These are phyloP conservation scores for Polymixis lichenea DNA, from an alignment of 2,888 invertebrate species.

Conservation along the genomic window DNA sequence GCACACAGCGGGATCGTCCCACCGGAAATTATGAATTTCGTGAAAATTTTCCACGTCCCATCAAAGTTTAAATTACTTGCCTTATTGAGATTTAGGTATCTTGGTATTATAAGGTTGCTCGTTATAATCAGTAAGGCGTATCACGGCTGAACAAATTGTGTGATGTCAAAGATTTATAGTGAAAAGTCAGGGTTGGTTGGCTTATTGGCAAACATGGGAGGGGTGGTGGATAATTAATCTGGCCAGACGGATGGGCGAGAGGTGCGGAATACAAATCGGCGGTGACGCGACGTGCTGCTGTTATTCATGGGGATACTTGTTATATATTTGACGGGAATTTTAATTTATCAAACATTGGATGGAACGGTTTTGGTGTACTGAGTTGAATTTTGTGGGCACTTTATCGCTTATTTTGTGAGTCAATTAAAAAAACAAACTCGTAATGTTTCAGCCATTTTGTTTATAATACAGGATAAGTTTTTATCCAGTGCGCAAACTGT, in stretches of 20 bases:
- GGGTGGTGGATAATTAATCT: constrained; percentile 88
- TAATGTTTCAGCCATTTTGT: not conserved
- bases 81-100: constrained; percentile 51
- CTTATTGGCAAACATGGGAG: constrained; percentile 89
- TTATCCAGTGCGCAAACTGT: too few species aligned
- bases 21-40: constrained; percentile 64
- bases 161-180: constrained; percentile 79
- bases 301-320: constrained; percentile 65
- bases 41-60: constrained; percentile 59
- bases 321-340: constrained; percentile 59
- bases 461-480: too few species aligned
- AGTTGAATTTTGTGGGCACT: not conserved
- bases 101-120: constrained; percentile 28
- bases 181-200: constrained; percentile 79
- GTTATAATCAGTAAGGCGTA: constrained; percentile 62
- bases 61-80: constrained; percentile 71
- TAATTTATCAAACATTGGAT: constrained; percentile 44
- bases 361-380: not conserved
- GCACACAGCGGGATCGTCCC: constrained; percentile 36
- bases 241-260: constrained; percentile 84
- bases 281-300: constrained; percentile 70
- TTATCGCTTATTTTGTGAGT: not conserved
- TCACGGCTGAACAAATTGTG: constrained; percentile 63
- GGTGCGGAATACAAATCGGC: constrained; percentile 86
- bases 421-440: too few species aligned